These are phyloP conservation scores for Popillia japonica DNA, from an alignment of 1,140 invertebrate species.

Conservation along the genomic window DNA sequence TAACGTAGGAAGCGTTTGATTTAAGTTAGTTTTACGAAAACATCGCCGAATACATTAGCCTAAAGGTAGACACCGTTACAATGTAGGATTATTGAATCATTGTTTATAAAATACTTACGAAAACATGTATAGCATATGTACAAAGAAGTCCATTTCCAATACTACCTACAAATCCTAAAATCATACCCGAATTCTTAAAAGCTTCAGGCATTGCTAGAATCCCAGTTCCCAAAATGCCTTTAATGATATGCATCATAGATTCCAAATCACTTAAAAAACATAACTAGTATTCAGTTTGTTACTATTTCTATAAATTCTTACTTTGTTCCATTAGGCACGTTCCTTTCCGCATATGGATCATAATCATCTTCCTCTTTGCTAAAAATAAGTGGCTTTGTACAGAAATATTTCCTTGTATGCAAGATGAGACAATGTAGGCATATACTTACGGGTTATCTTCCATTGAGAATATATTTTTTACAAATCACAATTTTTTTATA, in stretches of 20 bases:
- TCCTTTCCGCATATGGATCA: neutral
- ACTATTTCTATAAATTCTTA: neutral
- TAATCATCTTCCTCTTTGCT: slow-evolving; percentile 18
- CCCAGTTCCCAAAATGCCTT: slow-evolving; percentile 74
- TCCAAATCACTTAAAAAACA: slow-evolving; percentile 52
- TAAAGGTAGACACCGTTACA: neutral
- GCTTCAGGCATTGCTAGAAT: slow-evolving; percentile 76
- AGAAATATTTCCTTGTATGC: neutral
- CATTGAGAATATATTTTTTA: neutral
- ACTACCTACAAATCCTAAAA: slow-evolving; percentile 65
- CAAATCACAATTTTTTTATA: neutral
- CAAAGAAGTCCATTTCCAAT: slow-evolving; percentile 68
- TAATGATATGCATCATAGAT: slow-evolving; percentile 68
- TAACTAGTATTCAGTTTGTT: neutral
- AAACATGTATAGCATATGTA: slow-evolving; percentile 71
- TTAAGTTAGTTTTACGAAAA: too few relatives aligned
- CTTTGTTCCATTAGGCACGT: neutral
- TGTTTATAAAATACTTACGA: slow-evolving; percentile 60
- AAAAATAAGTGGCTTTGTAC: neutral
- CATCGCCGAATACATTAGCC: neutral
- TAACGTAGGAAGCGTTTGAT: too few relatives aligned
- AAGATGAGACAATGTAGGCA: neutral
- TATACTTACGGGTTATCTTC: neutral
- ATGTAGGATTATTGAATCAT: too few relatives aligned
- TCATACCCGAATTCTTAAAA: slow-evolving; percentile 70